Conservation (phyloP, 2,113 vertebrate species). For the Dasyornis broadbenti region DNA sequence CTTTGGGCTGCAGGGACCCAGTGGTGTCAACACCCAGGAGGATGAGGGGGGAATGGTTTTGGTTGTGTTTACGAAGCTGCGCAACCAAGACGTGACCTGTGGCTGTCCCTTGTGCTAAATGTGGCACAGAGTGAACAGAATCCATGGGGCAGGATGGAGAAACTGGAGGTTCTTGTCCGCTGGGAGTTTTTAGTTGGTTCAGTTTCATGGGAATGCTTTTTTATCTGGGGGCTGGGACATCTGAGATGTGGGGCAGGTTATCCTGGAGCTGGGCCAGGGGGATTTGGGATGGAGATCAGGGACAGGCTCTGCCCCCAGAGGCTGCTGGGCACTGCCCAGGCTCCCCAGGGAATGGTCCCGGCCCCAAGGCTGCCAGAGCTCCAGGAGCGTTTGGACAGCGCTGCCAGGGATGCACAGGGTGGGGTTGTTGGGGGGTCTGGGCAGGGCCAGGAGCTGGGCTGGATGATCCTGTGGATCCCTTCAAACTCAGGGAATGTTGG, state of each 20-base stretch:
- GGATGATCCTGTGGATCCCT: rapidly evolving
- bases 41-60: background rate
- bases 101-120: background rate
- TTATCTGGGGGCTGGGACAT: background rate
- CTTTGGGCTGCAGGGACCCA: background rate
- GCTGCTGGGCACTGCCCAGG: background rate
- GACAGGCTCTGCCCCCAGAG: background rate
- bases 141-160: rapidly evolving
- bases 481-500: background rate
- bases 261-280: background rate
- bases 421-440: background rate
- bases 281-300: rapidly evolving
- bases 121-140: background rate
- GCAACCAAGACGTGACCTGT: background rate
- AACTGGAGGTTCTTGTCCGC: background rate
- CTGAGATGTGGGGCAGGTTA: background rate
- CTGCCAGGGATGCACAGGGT: background rate
- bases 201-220: background rate
- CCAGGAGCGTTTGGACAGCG: rapidly evolving
- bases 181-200: background rate
- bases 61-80: background rate
- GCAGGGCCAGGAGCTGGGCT: background rate
- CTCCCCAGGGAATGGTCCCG: background rate
- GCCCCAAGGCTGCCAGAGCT: background rate
- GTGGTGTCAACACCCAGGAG: background rate